phyloP scores from a whole-genome alignment of 2,888 invertebrate genomes.

The Euzetes globulus region DNA sequence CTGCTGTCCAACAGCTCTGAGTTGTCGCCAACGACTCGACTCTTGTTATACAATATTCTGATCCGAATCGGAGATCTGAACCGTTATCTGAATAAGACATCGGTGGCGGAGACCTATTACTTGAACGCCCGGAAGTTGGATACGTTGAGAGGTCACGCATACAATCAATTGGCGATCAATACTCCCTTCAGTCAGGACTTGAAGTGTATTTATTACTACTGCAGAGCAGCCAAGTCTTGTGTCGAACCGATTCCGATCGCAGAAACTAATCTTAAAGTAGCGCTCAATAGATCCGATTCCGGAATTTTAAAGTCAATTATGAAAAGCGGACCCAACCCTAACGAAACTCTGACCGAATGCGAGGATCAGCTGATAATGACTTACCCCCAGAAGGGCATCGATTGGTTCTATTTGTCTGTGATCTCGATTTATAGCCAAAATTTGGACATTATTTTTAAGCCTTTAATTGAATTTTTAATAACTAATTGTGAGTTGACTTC shows the following conservation, averaged over 20 bases:
- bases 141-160: constrained; percentile 34
- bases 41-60: constrained; percentile 35
- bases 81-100: constrained; percentile 29
- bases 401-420: constrained; percentile 38
- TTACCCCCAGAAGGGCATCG: constrained; percentile 27
- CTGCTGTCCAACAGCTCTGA: background rate
- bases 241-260: constrained; percentile 34
- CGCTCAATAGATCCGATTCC: constrained; percentile 25
- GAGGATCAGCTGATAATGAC: constrained; percentile 10
- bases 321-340: background rate
- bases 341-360: background rate
- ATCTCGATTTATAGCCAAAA: constrained; percentile 34
- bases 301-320: constrained; percentile 18
- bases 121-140: constrained; percentile 32
- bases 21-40: background rate
- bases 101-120: constrained; percentile 35
- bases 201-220: constrained; percentile 34
- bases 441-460: constrained; percentile 25
- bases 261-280: constrained; percentile 30
- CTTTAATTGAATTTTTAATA: constrained; percentile 21
- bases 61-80: constrained; percentile 37
- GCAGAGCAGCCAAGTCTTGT: constrained; percentile 29
- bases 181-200: constrained; percentile 23
- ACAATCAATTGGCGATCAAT: constrained; percentile 37
- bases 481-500: constrained; percentile 10